Evolutionary conservation across 2,113 vertebrate genomes (phyloP), one percentile per base, ranked within the genome.

Genomic region (Odocoileus virginianus): DNA sequence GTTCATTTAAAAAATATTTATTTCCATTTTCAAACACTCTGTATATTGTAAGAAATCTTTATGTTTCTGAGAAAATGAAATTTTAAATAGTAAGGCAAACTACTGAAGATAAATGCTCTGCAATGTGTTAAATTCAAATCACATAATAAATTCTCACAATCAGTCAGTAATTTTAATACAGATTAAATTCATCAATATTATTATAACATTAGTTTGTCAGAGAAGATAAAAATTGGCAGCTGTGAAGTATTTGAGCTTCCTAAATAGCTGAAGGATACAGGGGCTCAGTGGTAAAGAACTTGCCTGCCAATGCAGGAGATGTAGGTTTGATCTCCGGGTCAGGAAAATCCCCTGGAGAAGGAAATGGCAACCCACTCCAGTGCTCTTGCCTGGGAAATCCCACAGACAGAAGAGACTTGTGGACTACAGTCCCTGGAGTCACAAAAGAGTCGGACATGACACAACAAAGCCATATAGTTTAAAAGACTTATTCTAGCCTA

Each of bases 51-150:
- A 78, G 94, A 96, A 81, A 61, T 12, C 2, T 81, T 87, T 27
- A 45, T 43, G 16, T 85, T 79, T 89, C 11, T 90, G 16, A 90
- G 64, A 54, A 97, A 97, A 95, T 33, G 2, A 60, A 97, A 90
- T 43, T 87, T 78, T 23, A 94, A 87, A 78, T 61, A 88, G 43
- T 78, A 91, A 58, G 17, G 12, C 50, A 93, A 96, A 95, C 67
- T 81, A 81, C n/a, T 89, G 76, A 90, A 90, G 13, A 87, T 27
- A 57, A 3, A 76, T 83, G 13, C 85, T 94, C 2, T 82, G 3
- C 74, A 64, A 47, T 74, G 78, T 47, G 3, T 60, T 45, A 89
- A 74, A 96, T 36, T 57, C 87, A 58, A 1, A 74, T 30, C 21
- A 67, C 4, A 40, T 81, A 92, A 84, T 58, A 50, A 58, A 40